Conservation (phyloP, 2,113 vertebrate species). For the Ginglymostoma cirratum region DNA sequence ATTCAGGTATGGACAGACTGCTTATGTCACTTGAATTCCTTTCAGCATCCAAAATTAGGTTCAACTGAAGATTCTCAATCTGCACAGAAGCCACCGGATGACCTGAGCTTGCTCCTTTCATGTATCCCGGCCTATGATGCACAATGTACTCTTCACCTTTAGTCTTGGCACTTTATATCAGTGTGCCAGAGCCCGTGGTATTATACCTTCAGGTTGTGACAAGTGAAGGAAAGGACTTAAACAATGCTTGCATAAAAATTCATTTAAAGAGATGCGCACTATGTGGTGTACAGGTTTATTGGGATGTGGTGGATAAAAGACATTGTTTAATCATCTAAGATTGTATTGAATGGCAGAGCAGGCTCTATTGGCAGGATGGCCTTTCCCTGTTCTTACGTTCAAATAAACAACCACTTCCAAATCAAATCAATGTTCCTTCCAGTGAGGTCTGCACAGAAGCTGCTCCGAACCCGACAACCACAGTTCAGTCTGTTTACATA, state of each 20-base stretch:
- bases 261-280: background rate
- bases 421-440: too few relatives aligned
- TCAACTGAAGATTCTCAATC: background rate
- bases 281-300: background rate
- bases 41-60: too few relatives aligned
- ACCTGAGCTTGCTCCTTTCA: background rate
- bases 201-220: background rate
- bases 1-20: conserved; percentile 65
- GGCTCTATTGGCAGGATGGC: too few relatives aligned
- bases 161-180: background rate
- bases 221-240: background rate
- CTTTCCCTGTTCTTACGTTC: too few relatives aligned
- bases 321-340: too few relatives aligned
- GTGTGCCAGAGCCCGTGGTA: background rate
- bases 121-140: background rate
- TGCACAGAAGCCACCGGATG: background rate
- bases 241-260: background rate
- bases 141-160: background rate
- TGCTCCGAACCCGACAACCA: too few relatives aligned
- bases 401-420: too few relatives aligned
- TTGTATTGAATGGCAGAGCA: too few relatives aligned
- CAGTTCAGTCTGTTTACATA: too few relatives aligned
- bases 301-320: background rate
- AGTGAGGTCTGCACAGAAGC: too few relatives aligned
- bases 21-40: background rate